Base-by-base conservation (phyloP, 2,113 vertebrate species). In the Pterocles orientalis region DNA sequence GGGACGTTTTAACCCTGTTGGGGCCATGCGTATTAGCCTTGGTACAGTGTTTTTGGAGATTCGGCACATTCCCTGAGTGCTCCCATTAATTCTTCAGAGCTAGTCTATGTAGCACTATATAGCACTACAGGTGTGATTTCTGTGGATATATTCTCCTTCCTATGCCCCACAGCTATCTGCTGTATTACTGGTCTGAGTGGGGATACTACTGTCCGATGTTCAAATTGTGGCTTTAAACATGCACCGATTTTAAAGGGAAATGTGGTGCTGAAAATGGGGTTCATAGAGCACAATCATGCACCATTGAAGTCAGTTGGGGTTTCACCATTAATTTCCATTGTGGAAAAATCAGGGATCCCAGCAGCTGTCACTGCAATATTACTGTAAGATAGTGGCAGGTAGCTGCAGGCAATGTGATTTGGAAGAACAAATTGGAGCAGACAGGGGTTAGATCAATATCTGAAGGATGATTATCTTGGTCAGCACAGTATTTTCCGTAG, bases 361-460 rank as follows among this genome's bases (percentile, higher is more conserved):
- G 36, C 21, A 65, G 62, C 73, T 58, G 45, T 72, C 66, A 50
- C 45, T 80, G 45, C 57, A 81, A 28, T 75, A 41, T 94, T 79
- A 28, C 73, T 53, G 54, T 56, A 41, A 64, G 50, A 12, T 25
- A 87, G 12, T 43, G 28, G 21, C 36, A 82, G 50, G 58, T 79
- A 70, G 87, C 93, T 91, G 41, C 84, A 87, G 87, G 79, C 71
- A 79, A 54, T 70, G 36, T 82, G 88, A 96, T 90, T 93, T 88
- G 78, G 66, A 85, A 94, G 93, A 97, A 96, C 93, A 96, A 95
- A 97, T 96, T 92, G 23, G 90, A 96, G 20, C 62, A 93, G 96
- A 96, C 95, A 96, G 78, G 84, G 82, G 94, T 89, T 95, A 97
- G 92, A 97, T 97, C 94, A 77, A 58, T 94, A 97, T 86, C 82